Percentiles rank a stretch among this genome's conserved stretches.
Conservation (phyloP, 2,113 vertebrate genomes). For the Mesocricetus auratus region DNA sequence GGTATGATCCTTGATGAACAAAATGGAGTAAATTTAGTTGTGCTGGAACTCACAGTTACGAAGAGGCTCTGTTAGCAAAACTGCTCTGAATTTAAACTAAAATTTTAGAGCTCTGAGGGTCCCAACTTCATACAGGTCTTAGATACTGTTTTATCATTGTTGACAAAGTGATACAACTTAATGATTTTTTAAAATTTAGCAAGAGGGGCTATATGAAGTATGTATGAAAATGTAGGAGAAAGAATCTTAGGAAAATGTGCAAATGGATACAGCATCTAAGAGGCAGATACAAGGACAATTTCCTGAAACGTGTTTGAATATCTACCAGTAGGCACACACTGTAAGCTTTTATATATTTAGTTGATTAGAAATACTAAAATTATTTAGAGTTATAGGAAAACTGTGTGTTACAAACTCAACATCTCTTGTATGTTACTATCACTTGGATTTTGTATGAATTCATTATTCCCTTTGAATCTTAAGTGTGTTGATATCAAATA, state of each 20-base stretch:
- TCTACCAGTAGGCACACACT: not conserved
- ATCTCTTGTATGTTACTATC: not conserved
- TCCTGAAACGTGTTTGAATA: not conserved
- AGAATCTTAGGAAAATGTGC: not conserved
- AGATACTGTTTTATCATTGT: not conserved
- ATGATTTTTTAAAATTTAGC: not conserved
- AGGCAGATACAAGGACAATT: not conserved
- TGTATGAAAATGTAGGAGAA: not conserved
- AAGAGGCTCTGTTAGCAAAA: not conserved
- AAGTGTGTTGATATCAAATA: not conserved
- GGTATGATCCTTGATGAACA: not conserved
- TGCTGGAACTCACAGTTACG: not conserved
- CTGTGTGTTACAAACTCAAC: not conserved
- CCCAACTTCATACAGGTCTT: not conserved
- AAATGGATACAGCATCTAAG: not conserved
- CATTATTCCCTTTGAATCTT: not conserved
- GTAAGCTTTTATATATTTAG: not conserved
- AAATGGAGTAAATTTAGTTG: not conserved
- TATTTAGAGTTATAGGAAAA: not conserved
- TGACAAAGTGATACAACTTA: not conserved
- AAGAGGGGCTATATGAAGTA: not conserved
- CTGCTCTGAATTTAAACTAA: not conserved
- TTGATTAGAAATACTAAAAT: not conserved
- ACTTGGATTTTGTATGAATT: not conserved
- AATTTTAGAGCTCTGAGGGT: not conserved